Conservation (phyloP, 2,888 invertebrate genomes). For the Oscheius sp. region DNA sequence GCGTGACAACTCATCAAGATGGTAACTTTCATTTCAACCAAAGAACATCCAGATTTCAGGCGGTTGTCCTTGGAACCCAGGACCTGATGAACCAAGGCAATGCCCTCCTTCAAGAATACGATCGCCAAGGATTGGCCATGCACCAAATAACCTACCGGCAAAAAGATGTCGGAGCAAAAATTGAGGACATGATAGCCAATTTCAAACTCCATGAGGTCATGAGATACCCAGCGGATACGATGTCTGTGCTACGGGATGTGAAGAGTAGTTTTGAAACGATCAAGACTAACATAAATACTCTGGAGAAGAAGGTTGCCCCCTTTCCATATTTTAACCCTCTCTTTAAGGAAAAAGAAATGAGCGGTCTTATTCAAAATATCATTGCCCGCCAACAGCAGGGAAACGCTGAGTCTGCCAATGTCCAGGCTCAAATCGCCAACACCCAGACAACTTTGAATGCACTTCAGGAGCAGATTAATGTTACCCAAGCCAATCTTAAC, state of each 20-base stretch:
- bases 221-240: background rate
- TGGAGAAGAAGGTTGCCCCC: background rate
- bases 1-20: too few species aligned
- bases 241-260: background rate
- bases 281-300: background rate
- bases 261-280: background rate
- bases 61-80: too few species aligned
- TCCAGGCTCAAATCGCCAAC: background rate
- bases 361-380: background rate
- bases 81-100: background rate
- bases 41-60: too few species aligned
- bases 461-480: background rate
- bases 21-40: too few species aligned
- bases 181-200: background rate
- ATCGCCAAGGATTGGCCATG: background rate
- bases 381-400: background rate
- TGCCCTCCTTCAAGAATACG: background rate
- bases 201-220: constrained; percentile 1
- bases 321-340: background rate
- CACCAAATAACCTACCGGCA: background rate
- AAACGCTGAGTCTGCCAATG: background rate
- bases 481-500: background rate
- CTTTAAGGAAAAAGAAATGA: constrained; percentile 5
- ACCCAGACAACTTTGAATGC: background rate
- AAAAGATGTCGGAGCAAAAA: background rate